Evolutionary conservation across 2,797 vertebrate species (phyloP).

Genomic region (Chelon auratus): DNA sequence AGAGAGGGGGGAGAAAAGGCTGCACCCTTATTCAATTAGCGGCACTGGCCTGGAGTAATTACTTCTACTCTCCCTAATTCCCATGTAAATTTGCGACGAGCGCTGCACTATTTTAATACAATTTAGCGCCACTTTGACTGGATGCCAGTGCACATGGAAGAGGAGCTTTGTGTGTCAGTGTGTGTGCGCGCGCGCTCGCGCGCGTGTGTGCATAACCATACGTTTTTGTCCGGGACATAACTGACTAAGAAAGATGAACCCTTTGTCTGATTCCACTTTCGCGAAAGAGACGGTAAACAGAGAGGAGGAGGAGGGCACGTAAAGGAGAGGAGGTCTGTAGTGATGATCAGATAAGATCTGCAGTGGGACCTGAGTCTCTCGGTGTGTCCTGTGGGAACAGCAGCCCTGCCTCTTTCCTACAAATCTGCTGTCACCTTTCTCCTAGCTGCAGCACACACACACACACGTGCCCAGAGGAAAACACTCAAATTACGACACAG

Average conservation of each 20-base stretch:
- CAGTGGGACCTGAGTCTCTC: slow-evolving; percentile 70
- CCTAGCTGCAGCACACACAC: slow-evolving; percentile 7
- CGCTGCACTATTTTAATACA: slow-evolving; percentile 84
- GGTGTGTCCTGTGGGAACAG: slow-evolving; percentile 82
- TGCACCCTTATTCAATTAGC: slow-evolving; percentile 84
- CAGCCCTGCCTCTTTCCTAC: slow-evolving; percentile 58
- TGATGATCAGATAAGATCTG: slow-evolving; percentile 80
- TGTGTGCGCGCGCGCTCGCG: slow-evolving; percentile 29
- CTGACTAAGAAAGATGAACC: slow-evolving; percentile 60
- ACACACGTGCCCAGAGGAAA: slow-evolving; percentile 31
- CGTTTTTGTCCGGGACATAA: slow-evolving; percentile 62
- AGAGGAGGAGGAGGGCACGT: slow-evolving; percentile 47
- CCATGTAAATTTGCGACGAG: slow-evolving; percentile 84
- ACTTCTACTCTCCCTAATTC: slow-evolving; percentile 84
- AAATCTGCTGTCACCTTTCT: slow-evolving; percentile 49
- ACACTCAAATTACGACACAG: slow-evolving; percentile 40
- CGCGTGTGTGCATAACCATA: slow-evolving; percentile 21
- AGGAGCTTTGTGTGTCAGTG: slow-evolving; percentile 41
- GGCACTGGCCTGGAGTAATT: slow-evolving; percentile 80
- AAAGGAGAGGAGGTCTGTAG: slow-evolving; percentile 63
- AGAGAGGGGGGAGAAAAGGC: slow-evolving; percentile 77
- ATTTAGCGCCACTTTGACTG: slow-evolving; percentile 82
- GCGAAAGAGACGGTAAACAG: slow-evolving; percentile 54
- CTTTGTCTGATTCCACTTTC: slow-evolving; percentile 61
- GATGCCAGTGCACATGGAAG: slow-evolving; percentile 73